Base-by-base conservation (phyloP, 2,113 vertebrate genomes). In the Zingel zingel region DNA sequence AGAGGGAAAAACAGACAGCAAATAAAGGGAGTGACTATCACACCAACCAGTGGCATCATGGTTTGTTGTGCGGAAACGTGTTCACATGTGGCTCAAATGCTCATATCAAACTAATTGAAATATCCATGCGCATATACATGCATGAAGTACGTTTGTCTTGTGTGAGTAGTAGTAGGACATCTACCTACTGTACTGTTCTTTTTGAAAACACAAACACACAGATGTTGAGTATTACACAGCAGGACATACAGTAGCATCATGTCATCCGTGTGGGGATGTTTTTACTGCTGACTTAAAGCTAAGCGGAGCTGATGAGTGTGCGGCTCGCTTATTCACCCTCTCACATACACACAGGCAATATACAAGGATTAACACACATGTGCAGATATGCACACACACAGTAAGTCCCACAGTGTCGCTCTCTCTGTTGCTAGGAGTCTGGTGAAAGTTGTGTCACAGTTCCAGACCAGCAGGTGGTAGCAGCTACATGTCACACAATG, bases 401-500 rank as follows among this genome's bases (percentile, higher is more conserved):
- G 43, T 23, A 33, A 59, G 4, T n/a, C 67, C 23, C 21, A 21
- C 21, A 50, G 1, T 21, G 33, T 2, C 18, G 25, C 48, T 18
- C 39, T 56, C 10, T 27, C 1, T 54, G 9, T 16, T 61, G 23
- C 18, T 12, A n/a, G 14, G 16, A 54, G 5, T 65, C 18, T 82
- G 27, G 1, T 47, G 8, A 16, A 53, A 53, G 45, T 5, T 72
- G 27, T 53, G 56, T 62, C 6, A 69, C 74, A 64, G 56, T 51
- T 63, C 5, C 27, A 67, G 45, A 80, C 72, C 72, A 77, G 72
- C 62, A 72, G 66, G 62, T 77, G 76, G 77, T 56, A 77, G 81
- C 61, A 82, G 59, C 65, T 63, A 16, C 16, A 43, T 15, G 9
- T 45, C 16, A 64, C 25, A 25, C 4, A 11, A 36, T 33, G 33